Evolutionary conservation across 2,888 invertebrate genomes (phyloP).

Genomic region (Sialis lutaria): DNA sequence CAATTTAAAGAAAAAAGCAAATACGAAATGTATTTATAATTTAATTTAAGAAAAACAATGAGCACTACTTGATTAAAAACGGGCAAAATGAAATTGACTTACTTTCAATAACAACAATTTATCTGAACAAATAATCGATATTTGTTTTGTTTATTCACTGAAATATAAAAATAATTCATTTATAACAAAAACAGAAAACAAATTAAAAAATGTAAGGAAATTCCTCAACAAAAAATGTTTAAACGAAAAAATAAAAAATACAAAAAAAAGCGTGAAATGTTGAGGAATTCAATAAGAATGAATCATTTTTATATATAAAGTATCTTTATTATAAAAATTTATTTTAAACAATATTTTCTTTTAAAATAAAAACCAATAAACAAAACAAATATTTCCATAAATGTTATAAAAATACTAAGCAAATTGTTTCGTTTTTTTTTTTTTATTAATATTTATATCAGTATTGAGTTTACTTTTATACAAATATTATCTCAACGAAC

Average conservation of each 20-base stretch:
- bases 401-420: neutral
- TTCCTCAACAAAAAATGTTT: too few species aligned
- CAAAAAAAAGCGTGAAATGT: neutral
- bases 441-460: too few species aligned
- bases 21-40: too few species aligned
- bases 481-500: too few species aligned
- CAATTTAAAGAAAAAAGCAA: too few species aligned
- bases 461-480: too few species aligned
- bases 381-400: neutral
- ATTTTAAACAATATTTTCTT: conserved; percentile 1
- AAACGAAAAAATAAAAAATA: neutral
- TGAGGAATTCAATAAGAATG: conserved; percentile 1
- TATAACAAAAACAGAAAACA: neutral
- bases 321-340: neutral
- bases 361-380: neutral
- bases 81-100: too few species aligned
- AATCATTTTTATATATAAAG: neutral
- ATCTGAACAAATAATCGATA: neutral
- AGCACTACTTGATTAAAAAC: too few species aligned
- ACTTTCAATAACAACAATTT: too few species aligned
- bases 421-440: too few species aligned
- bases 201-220: too few species aligned
- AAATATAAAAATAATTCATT: neutral
- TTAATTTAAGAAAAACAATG: too few species aligned
- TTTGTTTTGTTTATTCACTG: neutral